These are phyloP conservation scores for Whitmania pigra DNA, from an alignment of 1,140 invertebrate genomes.

Conservation along the genomic window DNA sequence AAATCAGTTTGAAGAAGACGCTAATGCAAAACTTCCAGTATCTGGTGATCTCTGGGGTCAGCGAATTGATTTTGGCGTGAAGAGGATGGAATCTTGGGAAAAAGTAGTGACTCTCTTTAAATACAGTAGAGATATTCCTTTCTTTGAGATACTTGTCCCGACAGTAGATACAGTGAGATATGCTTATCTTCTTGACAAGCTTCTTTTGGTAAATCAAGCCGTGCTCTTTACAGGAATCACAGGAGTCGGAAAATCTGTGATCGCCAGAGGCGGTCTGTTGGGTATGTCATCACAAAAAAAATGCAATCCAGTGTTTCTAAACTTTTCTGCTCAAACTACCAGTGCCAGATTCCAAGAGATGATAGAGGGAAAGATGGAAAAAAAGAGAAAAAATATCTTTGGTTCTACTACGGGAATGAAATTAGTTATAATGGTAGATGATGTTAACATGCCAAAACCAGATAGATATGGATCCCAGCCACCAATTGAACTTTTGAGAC, in stretches of 20 bases:
- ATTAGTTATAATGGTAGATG: slow-evolving; percentile 42
- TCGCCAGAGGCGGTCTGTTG: slow-evolving; percentile 60
- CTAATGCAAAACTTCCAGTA: slow-evolving; percentile 51
- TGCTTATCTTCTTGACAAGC: slow-evolving; percentile 56
- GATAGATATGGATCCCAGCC: slow-evolving; percentile 44
- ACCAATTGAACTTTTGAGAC: slow-evolving; percentile 49
- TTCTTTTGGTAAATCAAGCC: slow-evolving; percentile 57
- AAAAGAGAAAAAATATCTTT: slow-evolving; percentile 40
- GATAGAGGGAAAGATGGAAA: slow-evolving; percentile 45
- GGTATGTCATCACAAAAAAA: slow-evolving; percentile 49
- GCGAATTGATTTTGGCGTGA: slow-evolving; percentile 55
- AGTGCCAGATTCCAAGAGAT: slow-evolving; percentile 48
- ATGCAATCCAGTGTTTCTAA: slow-evolving; percentile 62
- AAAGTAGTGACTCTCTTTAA: slow-evolving; percentile 59
- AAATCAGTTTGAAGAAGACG: slow-evolving; percentile 55
- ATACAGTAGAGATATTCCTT: slow-evolving; percentile 48
- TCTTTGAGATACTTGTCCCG: slow-evolving; percentile 44
- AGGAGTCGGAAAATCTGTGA: slow-evolving; percentile 49
- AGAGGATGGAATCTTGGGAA: slow-evolving; percentile 59
- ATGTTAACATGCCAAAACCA: slow-evolving; percentile 47
- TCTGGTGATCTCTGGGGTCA: slow-evolving; percentile 58
- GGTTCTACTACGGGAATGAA: slow-evolving; percentile 28
- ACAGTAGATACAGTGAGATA: slow-evolving; percentile 42
- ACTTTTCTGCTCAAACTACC: slow-evolving; percentile 77
- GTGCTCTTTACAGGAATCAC: slow-evolving; percentile 40